These are phyloP conservation scores for Luperina nickerlii DNA, from an alignment of 2,888 invertebrate species.

Conservation along the genomic window DNA sequence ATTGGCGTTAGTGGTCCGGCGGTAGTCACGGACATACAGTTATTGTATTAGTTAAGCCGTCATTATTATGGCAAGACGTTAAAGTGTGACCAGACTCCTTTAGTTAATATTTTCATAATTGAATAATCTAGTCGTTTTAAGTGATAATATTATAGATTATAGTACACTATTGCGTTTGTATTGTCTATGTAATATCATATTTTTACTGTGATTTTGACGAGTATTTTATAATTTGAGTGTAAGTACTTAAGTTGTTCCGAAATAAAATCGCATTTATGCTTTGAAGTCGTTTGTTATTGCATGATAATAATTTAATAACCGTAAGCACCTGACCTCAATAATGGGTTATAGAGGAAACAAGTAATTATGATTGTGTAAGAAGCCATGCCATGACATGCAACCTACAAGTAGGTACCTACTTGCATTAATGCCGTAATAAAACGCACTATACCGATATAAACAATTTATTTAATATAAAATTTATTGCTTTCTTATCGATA, in stretches of 20 bases:
- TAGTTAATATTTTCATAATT: slow-evolving; percentile 47
- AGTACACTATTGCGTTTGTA: slow-evolving; percentile 51
- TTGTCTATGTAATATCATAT: slow-evolving; percentile 55
- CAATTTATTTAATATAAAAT: slow-evolving; percentile 69
- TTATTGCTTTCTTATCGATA: slow-evolving; percentile 69
- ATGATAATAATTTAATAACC: slow-evolving; percentile 21
- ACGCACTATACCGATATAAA: slow-evolving; percentile 46
- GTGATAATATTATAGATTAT: slow-evolving; percentile 67
- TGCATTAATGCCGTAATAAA: slow-evolving; percentile 28
- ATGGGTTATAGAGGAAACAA: not conserved
- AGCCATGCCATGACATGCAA: slow-evolving; percentile 18
- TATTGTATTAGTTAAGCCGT: slow-evolving; percentile 24
- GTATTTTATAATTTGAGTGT: slow-evolving; percentile 62
- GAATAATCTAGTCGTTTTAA: slow-evolving; percentile 69
- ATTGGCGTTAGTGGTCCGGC: too few relatives aligned
- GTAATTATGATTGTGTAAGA: slow-evolving; percentile 25
- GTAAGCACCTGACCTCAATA: slow-evolving; percentile 32
- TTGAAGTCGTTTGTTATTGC: slow-evolving; percentile 44
- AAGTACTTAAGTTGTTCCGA: slow-evolving; percentile 57
- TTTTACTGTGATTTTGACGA: slow-evolving; percentile 64
- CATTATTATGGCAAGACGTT: slow-evolving; percentile 33
- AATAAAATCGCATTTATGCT: slow-evolving; percentile 65
- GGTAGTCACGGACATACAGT: not conserved
- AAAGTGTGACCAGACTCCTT: slow-evolving; percentile 41
- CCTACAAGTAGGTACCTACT: not conserved